Evolutionary conservation across 2,113 vertebrate species (phyloP), one percentile per base, ranked within the genome.

Genomic region (Pluvianellus socialis): DNA sequence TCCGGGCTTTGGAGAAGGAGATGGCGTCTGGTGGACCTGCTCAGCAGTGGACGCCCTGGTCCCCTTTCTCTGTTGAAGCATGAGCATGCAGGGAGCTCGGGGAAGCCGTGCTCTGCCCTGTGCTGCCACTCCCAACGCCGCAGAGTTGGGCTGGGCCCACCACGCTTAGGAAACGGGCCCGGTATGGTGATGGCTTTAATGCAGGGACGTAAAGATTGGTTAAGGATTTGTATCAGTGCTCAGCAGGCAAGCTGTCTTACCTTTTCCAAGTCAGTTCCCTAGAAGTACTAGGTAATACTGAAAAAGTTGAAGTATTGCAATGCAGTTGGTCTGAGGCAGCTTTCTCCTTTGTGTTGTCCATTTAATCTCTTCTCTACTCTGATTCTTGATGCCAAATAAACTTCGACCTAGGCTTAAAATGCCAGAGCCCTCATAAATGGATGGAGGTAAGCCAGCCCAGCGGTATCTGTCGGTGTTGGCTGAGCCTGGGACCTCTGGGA

Each of bases 181-280:
- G 27, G 19, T 4, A 7, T 15, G 38, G 22, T 28, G 7, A 32
- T 52, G 26, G 7, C 75, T 59, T 49, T 49, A 71, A 9, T 20
- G 45, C 42, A 56, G 45, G 56, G 68, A 12, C 1, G 0, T 32
- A 35, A 44, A 47, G 12, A 12, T 2, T 3, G 19, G 50, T 47
- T 32, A 40, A 70, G 50, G 59, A 45, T 88, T 87, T 87, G 4
- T 61, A 27, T 30, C 45, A 2, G 22, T 18, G 56, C 76, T 38
- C 72, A 73, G 80, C 84, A 68, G 24, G 17, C 44, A 72, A 44
- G 16, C 86, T 70, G n/a, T 21, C 32, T 23, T 68, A 5, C 40
- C 47, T 87, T 70, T 49, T 12, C 65, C 85, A 32, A 4, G 14
- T n/a, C 75, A 73, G 58, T 53, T 81, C 75, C 91, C 59, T 94